phyloP scores from a whole-genome alignment of 2,797 vertebrate genomes.

The Gymnodraco acuticeps region DNA sequence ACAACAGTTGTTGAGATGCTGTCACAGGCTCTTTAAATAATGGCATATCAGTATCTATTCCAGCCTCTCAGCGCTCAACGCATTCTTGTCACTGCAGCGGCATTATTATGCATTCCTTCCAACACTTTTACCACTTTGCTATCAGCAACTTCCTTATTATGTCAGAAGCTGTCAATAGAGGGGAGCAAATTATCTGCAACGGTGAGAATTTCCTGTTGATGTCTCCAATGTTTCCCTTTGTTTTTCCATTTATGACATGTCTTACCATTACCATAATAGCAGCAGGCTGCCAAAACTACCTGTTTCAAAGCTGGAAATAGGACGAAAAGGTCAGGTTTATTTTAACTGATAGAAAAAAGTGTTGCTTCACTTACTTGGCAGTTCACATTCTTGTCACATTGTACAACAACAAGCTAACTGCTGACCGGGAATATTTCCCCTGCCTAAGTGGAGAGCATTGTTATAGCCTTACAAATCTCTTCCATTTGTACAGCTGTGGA shows the following conservation, averaged over 20 bases:
- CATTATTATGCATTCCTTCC: slow-evolving; percentile 30
- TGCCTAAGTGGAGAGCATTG: slow-evolving; percentile 49
- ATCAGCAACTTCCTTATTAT: slow-evolving; percentile 62
- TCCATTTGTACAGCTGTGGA: slow-evolving; percentile 73
- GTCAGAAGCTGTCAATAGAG: slow-evolving; percentile 27
- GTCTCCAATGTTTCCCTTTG: slow-evolving; percentile 50
- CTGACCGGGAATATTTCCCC: slow-evolving; percentile 41
- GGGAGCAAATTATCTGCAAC: slow-evolving; percentile 45
- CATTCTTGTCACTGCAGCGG: slow-evolving; percentile 18
- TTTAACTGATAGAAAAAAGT: slow-evolving; percentile 61
- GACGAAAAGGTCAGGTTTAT: slow-evolving; percentile 51
- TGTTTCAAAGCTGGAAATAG: slow-evolving; percentile 1
- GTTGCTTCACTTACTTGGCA: slow-evolving; percentile 35
- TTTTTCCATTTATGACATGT: slow-evolving; percentile 42
- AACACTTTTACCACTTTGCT: slow-evolving; percentile 57
- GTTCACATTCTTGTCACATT: slow-evolving; percentile 46
- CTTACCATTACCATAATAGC: slow-evolving; percentile 32
- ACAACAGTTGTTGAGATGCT: too few species aligned
- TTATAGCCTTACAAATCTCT: slow-evolving; percentile 48
- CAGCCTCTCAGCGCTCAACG: slow-evolving; percentile 11
- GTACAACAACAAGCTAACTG: slow-evolving; percentile 48
- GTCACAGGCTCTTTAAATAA: too few species aligned
- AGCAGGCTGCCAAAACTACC: slow-evolving; percentile 29
- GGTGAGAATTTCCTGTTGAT: slow-evolving; percentile 67
- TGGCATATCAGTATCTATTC: background rate